Evolutionary conservation across 2,113 vertebrate genomes (phyloP).

Genomic region (Glaucidium brasilianum): DNA sequence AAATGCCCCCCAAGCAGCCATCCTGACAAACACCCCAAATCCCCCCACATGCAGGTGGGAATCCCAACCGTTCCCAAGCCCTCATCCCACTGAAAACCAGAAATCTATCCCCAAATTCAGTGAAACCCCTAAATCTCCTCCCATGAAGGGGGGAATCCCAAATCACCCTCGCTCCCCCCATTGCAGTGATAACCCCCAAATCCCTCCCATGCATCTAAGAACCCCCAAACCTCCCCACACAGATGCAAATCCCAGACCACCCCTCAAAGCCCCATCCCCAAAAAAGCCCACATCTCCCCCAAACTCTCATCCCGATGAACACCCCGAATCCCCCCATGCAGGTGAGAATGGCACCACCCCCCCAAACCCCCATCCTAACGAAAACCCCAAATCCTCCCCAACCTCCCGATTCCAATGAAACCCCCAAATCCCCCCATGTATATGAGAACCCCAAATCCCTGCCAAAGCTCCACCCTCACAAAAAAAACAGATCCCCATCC

Average conservation of each 20-base stretch:
- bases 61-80: fast-evolving
- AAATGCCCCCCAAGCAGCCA: neutral
- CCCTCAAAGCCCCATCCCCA: too few relatives aligned
- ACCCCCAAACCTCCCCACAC: neutral
- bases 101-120: neutral
- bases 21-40: neutral
- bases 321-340: too few relatives aligned
- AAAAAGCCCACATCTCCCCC: too few relatives aligned
- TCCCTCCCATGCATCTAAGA: fast-evolving
- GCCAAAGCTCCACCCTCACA: neutral
- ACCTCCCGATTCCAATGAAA: too few relatives aligned
- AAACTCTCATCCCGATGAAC: too few relatives aligned
- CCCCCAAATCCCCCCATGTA: neutral
- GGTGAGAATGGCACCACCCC: too few relatives aligned
- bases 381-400: neutral
- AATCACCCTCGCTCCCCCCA: too few relatives aligned
- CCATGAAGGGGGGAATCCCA: neutral
- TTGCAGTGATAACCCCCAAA: too few relatives aligned
- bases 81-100: neutral
- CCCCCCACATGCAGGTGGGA: neutral
- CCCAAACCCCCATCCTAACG: too few relatives aligned
- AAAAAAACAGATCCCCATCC: neutral
- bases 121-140: neutral
- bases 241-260: too few relatives aligned
- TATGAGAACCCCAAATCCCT: neutral